Evolutionary conservation across 2,888 invertebrate species (phyloP).

Genomic region (Ornithoptera alexandrae): DNA sequence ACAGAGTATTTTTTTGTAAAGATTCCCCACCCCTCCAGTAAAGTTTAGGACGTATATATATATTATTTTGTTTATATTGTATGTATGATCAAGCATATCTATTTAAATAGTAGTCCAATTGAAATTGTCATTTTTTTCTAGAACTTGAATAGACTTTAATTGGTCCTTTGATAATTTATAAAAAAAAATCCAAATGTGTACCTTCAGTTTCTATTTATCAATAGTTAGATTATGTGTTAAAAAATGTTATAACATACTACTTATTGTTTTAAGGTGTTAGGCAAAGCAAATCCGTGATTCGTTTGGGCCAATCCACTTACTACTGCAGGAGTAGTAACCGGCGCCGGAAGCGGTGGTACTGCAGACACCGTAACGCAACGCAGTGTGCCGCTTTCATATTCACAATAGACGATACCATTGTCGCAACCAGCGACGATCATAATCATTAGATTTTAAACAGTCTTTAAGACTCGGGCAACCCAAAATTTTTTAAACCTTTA

Average conservation of each 20-base stretch:
- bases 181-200: too few relatives aligned
- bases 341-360: slow-evolving; percentile 32
- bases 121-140: too few relatives aligned
- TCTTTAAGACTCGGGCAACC: neutral
- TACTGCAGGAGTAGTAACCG: slow-evolving; percentile 30
- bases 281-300: slow-evolving; percentile 28
- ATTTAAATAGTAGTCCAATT: too few relatives aligned
- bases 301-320: slow-evolving; percentile 22
- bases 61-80: too few relatives aligned
- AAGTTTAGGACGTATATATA: too few relatives aligned
- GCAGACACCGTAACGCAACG: slow-evolving; percentile 23
- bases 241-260: neutral
- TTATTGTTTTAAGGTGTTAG: neutral
- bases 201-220: too few relatives aligned
- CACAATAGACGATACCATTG: slow-evolving; percentile 12
- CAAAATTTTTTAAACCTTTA: neutral
- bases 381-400: slow-evolving; percentile 24
- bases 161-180: too few relatives aligned
- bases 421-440: neutral
- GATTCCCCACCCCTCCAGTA: too few relatives aligned
- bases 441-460: neutral
- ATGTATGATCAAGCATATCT: too few relatives aligned
- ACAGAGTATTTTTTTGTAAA: too few relatives aligned
- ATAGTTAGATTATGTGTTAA: too few relatives aligned
- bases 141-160: too few relatives aligned